A percentile compares a stretch with the other conserved stretches of the same genome.
Evolutionary conservation across 2,888 invertebrate species (phyloP).

Genomic region (Crematogaster levior): DNA sequence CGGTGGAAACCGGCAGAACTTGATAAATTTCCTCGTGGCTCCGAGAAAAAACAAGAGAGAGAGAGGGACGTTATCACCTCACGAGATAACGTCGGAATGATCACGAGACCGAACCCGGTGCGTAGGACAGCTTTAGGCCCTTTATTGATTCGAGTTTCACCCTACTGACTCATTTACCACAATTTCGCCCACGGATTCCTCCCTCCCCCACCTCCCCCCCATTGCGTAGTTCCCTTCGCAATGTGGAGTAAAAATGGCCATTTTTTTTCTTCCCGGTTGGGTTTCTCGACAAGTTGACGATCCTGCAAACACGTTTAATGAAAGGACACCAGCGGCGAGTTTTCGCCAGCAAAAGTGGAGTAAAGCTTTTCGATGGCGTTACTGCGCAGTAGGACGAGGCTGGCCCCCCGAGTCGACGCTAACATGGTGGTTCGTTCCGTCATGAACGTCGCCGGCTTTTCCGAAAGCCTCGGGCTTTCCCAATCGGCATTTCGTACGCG

Average conservation of each 20-base stretch:
- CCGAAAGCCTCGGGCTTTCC: conserved; percentile 42
- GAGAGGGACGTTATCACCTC: neutral
- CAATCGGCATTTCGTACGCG: conserved; percentile 21
- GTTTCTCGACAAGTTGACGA: neutral
- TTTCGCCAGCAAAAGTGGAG: conserved; percentile 17
- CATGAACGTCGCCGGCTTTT: conserved; percentile 55
- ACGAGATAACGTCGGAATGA: neutral
- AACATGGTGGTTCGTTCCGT: conserved; percentile 70
- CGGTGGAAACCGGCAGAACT: neutral
- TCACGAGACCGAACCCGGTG: neutral
- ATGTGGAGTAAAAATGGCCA: neutral
- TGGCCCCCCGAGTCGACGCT: conserved; percentile 61
- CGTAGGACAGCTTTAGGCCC: neutral
- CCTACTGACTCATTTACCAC: conserved; percentile 8
- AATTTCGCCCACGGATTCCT: neutral
- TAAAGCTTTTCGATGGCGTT: conserved; percentile 51
- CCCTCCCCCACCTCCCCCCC: too few relatives aligned
- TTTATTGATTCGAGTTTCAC: neutral
- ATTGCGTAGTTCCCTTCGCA: neutral
- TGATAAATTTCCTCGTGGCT: neutral
- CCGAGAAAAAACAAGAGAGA: neutral
- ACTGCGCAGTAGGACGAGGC: conserved; percentile 70
- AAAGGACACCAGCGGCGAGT: neutral
- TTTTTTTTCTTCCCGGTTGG: neutral
- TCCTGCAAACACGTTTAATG: neutral